Evolutionary conservation across 2,113 vertebrate genomes (phyloP).

Genomic region (Carassius gibelio): DNA sequence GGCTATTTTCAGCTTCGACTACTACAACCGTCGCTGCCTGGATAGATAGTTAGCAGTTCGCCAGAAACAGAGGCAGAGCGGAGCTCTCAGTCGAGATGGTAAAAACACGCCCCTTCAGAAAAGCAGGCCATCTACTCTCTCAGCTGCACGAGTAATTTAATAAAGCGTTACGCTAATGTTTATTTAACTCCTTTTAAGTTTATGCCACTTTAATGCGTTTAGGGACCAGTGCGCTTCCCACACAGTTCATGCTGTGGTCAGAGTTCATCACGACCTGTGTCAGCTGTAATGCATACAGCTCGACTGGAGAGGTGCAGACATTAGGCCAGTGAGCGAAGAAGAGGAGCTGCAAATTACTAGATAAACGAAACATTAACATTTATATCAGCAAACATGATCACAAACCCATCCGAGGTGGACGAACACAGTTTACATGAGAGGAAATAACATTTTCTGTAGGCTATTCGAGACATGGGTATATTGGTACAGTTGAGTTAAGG

Average conservation of each 20-base stretch:
- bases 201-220: not conserved
- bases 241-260: constrained; percentile 10
- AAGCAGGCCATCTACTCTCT: constrained; percentile 47
- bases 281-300: constrained; percentile 23
- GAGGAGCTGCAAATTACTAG: constrained; percentile 31
- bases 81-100: constrained; percentile 64
- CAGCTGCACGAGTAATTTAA: constrained; percentile 23
- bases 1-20: constrained; percentile 59
- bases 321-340: constrained; percentile 4
- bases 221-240: not conserved
- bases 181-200: constrained; percentile 10
- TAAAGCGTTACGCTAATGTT: constrained; percentile 9
- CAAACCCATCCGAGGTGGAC: not conserved
- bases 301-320: constrained; percentile 30
- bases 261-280: constrained; percentile 40
- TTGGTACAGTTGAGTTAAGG: not conserved
- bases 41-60: constrained; percentile 53
- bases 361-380: not conserved
- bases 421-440: not conserved
- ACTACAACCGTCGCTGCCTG: constrained; percentile 44
- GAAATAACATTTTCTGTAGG: not conserved
- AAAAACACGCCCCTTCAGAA: constrained; percentile 65
- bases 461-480: not conserved
- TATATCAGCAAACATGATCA: not conserved
- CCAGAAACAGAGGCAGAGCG: constrained; percentile 50